phyloP scores from a whole-genome alignment of 2,113 vertebrate species.

The Myotis yumanensis region DNA sequence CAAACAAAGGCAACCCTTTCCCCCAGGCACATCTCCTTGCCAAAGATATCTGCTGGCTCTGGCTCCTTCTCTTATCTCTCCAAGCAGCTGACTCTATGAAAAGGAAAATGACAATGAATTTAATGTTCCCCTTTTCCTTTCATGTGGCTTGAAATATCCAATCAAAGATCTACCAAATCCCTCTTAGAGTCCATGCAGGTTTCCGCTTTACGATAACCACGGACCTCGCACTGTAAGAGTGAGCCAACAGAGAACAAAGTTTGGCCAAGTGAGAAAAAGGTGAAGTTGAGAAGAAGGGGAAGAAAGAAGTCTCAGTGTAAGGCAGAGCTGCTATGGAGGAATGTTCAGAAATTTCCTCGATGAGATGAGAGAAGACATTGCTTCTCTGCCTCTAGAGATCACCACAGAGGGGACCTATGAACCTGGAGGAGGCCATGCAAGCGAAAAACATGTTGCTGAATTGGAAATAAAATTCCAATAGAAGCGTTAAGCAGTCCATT shows the following conservation, averaged over 20 bases:
- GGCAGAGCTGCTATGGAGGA: background rate
- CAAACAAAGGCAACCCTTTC: background rate
- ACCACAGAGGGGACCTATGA: background rate
- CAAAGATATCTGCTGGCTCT: constrained; percentile 8
- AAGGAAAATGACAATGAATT: constrained; percentile 25
- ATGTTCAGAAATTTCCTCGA: background rate
- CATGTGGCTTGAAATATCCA: constrained; percentile 36
- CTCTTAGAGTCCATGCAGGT: background rate
- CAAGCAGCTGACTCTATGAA: constrained; percentile 28
- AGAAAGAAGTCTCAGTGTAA: background rate
- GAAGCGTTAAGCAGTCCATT: background rate
- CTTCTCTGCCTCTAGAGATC: background rate
- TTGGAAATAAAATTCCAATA: background rate
- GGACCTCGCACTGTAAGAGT: background rate
- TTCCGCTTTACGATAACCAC: background rate
- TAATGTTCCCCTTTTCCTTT: background rate
- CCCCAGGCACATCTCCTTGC: background rate
- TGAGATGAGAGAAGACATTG: background rate
- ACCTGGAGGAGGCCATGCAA: background rate
- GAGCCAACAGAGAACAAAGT: background rate
- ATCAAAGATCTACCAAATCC: constrained; percentile 13
- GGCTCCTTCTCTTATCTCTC: constrained; percentile 51
- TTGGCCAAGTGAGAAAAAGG: background rate
- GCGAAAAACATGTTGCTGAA: background rate
- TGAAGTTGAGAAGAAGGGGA: background rate